Percentiles rank a stretch among this genome's conserved stretches.
Conservation (phyloP, 53 echinoderm and acorn worm genomes). For the Holothuria leucospilota region DNA sequence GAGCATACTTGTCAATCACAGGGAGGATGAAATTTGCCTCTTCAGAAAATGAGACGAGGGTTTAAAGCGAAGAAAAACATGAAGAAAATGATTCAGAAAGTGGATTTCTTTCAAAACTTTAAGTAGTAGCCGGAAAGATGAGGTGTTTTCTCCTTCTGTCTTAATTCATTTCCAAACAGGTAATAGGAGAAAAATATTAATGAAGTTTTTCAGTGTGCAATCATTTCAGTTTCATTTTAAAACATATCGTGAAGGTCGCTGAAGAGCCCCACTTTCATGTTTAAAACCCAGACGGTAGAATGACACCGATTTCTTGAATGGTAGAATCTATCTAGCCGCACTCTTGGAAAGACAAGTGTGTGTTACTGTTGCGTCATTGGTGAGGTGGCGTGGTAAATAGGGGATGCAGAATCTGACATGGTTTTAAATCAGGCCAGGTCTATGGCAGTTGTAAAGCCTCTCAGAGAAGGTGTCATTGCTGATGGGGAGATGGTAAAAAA, state of each 20-base stretch:
- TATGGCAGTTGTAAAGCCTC: neutral
- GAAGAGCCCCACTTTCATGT: slow-evolving; percentile 7
- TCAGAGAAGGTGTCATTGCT: no score
- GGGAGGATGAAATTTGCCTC: slow-evolving; percentile 13
- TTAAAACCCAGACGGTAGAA: no score
- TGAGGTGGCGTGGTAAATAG: neutral
- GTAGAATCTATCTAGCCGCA: no score
- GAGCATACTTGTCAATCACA: slow-evolving; percentile 43
- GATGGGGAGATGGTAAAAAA: no score
- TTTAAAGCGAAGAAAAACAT: no score
- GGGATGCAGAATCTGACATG: slow-evolving; percentile 17
- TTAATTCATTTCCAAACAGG: neutral
- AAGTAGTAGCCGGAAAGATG: no score
- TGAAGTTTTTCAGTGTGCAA: slow-evolving; percentile 2
- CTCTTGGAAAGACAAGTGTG: no score
- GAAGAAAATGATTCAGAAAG: no score
- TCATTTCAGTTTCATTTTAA: neutral
- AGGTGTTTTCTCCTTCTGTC: neutral
- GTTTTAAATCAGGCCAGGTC: slow-evolving; percentile 39
- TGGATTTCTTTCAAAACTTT: no score
- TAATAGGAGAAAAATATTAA: slow-evolving; percentile 3
- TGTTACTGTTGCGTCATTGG: neutral
- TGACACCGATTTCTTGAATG: no score
- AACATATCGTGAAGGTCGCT: slow-evolving; percentile 25
- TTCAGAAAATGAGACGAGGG: neutral